Conservation (phyloP, 2,888 invertebrate species). For the Pandemis heparana region DNA sequence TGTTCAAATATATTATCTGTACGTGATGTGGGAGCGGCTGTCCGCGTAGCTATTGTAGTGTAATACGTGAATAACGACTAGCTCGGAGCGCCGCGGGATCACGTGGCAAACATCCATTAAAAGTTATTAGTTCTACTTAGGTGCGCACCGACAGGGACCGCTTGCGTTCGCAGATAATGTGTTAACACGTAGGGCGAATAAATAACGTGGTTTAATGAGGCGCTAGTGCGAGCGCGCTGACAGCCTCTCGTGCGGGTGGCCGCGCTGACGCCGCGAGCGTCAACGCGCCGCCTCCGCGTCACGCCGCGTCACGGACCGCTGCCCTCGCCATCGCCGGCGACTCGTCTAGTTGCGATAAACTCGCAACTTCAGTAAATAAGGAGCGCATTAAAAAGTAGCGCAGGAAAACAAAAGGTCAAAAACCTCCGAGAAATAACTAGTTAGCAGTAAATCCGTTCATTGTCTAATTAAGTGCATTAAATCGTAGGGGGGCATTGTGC, state of each 20-base stretch:
- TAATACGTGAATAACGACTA: constrained; percentile 36
- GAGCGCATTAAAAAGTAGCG: constrained; percentile 13
- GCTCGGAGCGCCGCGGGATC: constrained; percentile 10
- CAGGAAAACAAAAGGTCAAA: constrained; percentile 17
- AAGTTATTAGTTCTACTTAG: constrained; percentile 32
- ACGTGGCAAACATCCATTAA: constrained; percentile 38
- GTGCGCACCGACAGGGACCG: constrained; percentile 2
- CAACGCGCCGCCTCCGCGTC: too few species aligned
- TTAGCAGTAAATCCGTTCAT: constrained; percentile 48
- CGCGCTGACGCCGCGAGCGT: constrained; percentile 13
- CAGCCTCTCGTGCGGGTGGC: constrained; percentile 12
- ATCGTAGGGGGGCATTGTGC: constrained; percentile 48
- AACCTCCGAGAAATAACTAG: constrained; percentile 30
- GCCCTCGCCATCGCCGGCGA: neutral
- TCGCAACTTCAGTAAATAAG: neutral
- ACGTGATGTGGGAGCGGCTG: constrained; percentile 32
- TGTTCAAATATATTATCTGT: constrained; percentile 36
- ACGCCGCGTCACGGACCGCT: neutral
- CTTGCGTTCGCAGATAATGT: constrained; percentile 19
- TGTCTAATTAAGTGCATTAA: constrained; percentile 55
- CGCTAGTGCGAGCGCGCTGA: constrained; percentile 27
- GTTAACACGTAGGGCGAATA: constrained; percentile 27
- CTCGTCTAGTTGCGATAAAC: neutral
- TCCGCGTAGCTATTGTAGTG: constrained; percentile 21
- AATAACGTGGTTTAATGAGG: constrained; percentile 29